Percentiles rank a stretch among this genome's conserved stretches.
Conservation (phyloP, 37 sponge, comb jelly and placozoan species). For the Agelas oroides region DNA sequence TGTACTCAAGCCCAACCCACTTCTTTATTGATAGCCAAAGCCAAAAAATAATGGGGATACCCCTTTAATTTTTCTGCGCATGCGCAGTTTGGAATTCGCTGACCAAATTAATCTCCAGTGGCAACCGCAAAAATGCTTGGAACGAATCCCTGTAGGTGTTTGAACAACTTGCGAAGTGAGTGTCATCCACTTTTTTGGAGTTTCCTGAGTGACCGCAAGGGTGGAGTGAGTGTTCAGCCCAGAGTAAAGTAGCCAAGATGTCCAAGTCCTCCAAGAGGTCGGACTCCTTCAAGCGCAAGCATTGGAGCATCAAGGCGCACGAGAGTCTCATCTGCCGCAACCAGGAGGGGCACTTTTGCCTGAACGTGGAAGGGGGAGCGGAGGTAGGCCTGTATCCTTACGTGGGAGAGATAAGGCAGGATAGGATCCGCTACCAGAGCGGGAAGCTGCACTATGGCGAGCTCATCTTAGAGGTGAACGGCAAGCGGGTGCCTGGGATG, state of each 20-base stretch:
- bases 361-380: slow-evolving; percentile 94
- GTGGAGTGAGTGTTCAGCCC: no score
- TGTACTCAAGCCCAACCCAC: no score
- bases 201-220: no score
- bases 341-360: slow-evolving; percentile 82
- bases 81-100: background rate
- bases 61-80: background rate
- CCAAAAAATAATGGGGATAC: no score
- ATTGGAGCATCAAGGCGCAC: slow-evolving; percentile 87
- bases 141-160: slow-evolving; percentile 34
- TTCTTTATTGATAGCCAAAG: no score
- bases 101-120: slow-evolving; percentile 3
- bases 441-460: slow-evolving; percentile 84
- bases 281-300: slow-evolving; percentile 76
- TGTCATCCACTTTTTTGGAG: no score
- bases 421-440: slow-evolving; percentile 71
- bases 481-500: slow-evolving; percentile 89
- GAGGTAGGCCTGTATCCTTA: slow-evolving; percentile 77
- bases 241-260: background rate
- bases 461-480: slow-evolving; percentile 87
- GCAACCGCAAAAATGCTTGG: slow-evolving; percentile 29
- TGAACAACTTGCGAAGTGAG: background rate
- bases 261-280: slow-evolving; percentile 25
- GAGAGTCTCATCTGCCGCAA: slow-evolving; percentile 78
- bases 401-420: slow-evolving; percentile 79